These are phyloP conservation scores for Bothrops alternatus DNA, from an alignment of 2,797 vertebrate genomes.

Conservation along the genomic window DNA sequence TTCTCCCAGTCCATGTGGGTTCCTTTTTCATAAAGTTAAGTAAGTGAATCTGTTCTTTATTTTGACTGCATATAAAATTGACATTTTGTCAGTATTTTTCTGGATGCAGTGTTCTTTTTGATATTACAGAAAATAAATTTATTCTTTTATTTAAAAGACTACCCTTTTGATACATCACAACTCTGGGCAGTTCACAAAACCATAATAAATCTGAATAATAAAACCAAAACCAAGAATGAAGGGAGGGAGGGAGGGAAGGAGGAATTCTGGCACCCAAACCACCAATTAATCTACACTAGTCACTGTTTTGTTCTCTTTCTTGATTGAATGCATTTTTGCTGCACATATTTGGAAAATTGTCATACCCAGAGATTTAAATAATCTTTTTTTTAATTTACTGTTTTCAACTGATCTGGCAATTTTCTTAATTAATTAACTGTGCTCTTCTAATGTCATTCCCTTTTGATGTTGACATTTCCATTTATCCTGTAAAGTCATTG, in stretches of 20 bases:
- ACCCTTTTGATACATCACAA: background rate
- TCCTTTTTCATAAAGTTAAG: background rate
- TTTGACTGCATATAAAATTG: background rate
- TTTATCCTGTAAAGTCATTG: background rate
- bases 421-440: background rate
- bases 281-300: background rate
- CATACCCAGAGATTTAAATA: background rate
- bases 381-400: background rate
- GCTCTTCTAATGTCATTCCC: background rate
- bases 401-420: background rate
- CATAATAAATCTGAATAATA: background rate
- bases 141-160: background rate
- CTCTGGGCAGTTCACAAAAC: background rate
- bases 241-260: background rate
- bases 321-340: background rate
- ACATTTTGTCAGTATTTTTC: background rate
- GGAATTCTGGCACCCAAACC: background rate
- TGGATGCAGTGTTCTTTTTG: background rate
- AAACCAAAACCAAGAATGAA: background rate
- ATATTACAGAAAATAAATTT: background rate
- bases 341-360: background rate
- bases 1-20: background rate
- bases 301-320: background rate
- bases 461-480: background rate
- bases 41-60: background rate